A percentile compares a stretch with the other conserved stretches of the same genome.
phyloP scores from a whole-genome alignment of 2,797 vertebrate genomes.

The Choloepus didactylus region DNA sequence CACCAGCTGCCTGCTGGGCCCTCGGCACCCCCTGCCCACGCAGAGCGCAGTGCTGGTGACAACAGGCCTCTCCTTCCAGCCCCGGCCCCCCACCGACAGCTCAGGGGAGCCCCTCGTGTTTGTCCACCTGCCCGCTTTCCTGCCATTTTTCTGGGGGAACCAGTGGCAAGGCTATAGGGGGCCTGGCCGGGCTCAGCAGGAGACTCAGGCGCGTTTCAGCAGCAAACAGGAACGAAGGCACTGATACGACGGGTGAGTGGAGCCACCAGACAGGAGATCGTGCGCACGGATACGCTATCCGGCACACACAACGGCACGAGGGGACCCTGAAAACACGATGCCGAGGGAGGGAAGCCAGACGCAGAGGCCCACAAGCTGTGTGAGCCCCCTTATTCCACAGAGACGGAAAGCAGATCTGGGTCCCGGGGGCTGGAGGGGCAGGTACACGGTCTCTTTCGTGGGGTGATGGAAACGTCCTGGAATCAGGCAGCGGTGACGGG shows the following conservation, averaged over 20 bases:
- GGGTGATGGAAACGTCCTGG: no score
- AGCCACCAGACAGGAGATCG: no score
- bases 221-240: background rate
- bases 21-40: accelerated
- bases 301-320: no score
- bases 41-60: background rate
- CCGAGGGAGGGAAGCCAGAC: background rate
- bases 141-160: background rate
- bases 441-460: no score
- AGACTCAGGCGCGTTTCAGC: background rate
- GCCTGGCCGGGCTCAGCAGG: background rate
- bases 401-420: background rate
- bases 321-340: no score
- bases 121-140: no score
- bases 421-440: no score
- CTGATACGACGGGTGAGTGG: accelerated
- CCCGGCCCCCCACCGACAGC: no score
- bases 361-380: background rate
- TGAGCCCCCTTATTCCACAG: no score
- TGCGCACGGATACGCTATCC: no score
- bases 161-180: background rate
- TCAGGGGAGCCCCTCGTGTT: no score
- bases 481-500: background rate
- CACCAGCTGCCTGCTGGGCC: background rate
- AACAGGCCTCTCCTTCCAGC: no score